phyloP scores from a whole-genome alignment of 1,140 invertebrate species.

The Bombus pascuorum region DNA sequence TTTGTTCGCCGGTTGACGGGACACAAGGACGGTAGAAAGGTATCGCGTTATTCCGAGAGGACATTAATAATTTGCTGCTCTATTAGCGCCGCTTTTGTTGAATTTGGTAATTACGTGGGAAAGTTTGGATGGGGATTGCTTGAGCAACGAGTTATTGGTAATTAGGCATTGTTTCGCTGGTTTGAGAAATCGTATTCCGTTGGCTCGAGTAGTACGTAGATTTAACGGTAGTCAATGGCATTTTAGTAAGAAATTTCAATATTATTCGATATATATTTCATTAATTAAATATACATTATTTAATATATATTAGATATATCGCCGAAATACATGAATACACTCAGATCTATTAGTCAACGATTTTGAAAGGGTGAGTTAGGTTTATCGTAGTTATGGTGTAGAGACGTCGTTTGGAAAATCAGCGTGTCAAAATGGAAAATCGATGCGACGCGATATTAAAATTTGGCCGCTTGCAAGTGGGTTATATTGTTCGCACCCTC shows the following conservation, averaged over 20 bases:
- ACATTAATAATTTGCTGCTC: slow-evolving; percentile 54
- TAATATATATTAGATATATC: too few species aligned
- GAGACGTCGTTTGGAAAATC: neutral
- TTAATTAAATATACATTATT: too few species aligned
- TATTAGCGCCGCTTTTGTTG: slow-evolving; percentile 1
- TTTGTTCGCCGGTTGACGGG: slow-evolving; percentile 58
- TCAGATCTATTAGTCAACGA: neutral
- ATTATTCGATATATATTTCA: too few species aligned
- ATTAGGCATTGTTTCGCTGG: neutral
- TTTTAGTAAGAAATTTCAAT: neutral
- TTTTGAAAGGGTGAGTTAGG: neutral
- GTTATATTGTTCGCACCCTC: slow-evolving; percentile 48
- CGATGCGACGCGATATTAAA: slow-evolving; percentile 69
- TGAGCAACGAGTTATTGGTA: neutral
- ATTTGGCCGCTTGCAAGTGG: slow-evolving; percentile 64
- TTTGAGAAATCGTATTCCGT: neutral
- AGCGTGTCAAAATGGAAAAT: slow-evolving; percentile 62
- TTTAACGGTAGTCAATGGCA: neutral
- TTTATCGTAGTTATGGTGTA: neutral
- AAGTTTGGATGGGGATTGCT: neutral
- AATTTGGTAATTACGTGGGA: neutral
- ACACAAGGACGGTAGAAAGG: neutral
- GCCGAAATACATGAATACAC: too few species aligned
- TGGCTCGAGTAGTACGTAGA: neutral
- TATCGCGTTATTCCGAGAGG: slow-evolving; percentile 7